Percentiles rank a stretch among this genome's conserved stretches.
Evolutionary conservation across 2,113 vertebrate species (phyloP).

Genomic region (Corvus cornix): DNA sequence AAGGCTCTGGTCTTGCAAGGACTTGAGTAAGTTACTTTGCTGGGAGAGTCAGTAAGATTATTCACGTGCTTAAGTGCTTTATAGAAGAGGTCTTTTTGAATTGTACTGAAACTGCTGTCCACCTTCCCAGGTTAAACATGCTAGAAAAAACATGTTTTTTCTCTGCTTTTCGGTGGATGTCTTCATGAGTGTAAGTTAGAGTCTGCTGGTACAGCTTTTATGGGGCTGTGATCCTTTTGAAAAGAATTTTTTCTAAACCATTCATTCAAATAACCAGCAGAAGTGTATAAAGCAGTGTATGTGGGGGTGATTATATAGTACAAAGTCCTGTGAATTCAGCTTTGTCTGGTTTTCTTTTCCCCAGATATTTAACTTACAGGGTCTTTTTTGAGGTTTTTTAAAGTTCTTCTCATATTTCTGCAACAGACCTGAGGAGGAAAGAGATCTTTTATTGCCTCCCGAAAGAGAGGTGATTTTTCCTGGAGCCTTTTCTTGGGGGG

Average conservation of each 20-base stretch:
- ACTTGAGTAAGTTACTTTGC: neutral
- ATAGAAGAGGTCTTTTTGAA: neutral
- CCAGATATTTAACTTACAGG: neutral
- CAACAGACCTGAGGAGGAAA: slow-evolving; percentile 10
- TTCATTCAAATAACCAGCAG: neutral
- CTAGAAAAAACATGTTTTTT: neutral
- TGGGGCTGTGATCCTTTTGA: neutral
- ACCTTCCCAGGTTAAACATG: neutral
- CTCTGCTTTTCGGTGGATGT: neutral
- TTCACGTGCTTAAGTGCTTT: rapidly evolving
- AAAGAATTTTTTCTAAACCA: neutral
- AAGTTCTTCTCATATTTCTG: slow-evolving; percentile 33
- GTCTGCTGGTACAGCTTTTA: neutral
- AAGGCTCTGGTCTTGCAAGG: neutral
- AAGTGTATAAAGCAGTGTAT: neutral
- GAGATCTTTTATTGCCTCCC: neutral
- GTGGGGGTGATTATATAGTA: neutral
- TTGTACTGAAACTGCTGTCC: neutral
- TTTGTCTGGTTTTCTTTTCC: neutral
- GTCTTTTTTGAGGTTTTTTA: neutral
- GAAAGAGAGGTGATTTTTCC: slow-evolving; percentile 15
- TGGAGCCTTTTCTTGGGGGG: neutral
- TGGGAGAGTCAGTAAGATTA: neutral
- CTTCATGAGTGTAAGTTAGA: neutral
- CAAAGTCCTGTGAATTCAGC: neutral